Base-by-base conservation (phyloP, 2,888 invertebrate species). In the Rugalucina vietnamica region DNA sequence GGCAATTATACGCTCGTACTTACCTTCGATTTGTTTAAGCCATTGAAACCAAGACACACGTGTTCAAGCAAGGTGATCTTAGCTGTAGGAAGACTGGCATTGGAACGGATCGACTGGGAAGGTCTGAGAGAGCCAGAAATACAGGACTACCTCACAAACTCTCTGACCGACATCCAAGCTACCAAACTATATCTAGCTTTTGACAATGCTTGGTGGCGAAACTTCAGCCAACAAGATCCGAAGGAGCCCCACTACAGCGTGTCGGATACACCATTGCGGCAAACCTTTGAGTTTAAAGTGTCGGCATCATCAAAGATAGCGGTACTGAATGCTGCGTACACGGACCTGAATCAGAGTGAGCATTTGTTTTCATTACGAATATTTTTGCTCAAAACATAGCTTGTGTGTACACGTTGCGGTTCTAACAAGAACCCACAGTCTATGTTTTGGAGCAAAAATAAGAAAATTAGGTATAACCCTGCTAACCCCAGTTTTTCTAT, bases 41-140 rank as follows among this genome's bases (percentile, higher is more conserved):
- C n/a, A n/a, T 43, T 18, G 43, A 43, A 43, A 43, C 43, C 43
- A 8, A 43, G 43, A 43, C 34, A n/a, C 18, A 54, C 32, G 2
- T 84, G 84, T 70, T 80, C 84, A 1, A 74, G 49, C 39, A 76
- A 81, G 49, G 84, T 84, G n/a, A 50, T 84, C 27, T 74, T 84
- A 0, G 84, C 84, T 0, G 57, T 76, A 5, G 76, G 80, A n/a
- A 65, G 70, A 32, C 27, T 80, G 1, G 84, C 84, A 1, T 43
- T 77, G 21, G 74, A 81, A 60, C 27, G 70, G 4, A 50, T 84
- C 0, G 71, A 84, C 18, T 84, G 80, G 80, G 74, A 69, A 2
- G 80, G 69, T 4, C 72, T 83, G 21, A 60, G 76, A 27, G 32
- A 60, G 2, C 70, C 50, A 18, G 37, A 72, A 21, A 39, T 80